Evolutionary conservation across 1,140 invertebrate genomes (phyloP).

Genomic region (Achroia grisella): DNA sequence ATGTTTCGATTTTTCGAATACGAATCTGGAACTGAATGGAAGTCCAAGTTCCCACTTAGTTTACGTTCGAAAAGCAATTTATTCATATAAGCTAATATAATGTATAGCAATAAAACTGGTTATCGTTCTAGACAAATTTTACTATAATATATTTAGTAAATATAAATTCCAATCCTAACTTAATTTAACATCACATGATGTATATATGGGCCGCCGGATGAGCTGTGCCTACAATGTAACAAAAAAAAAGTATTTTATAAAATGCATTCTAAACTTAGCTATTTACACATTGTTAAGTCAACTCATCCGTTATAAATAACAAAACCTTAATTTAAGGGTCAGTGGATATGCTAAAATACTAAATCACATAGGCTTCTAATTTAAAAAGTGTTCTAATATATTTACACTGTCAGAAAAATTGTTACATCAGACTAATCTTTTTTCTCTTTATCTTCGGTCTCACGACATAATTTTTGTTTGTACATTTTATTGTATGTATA

Average conservation of each 20-base stretch:
- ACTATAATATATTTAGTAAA: slow-evolving; percentile 30
- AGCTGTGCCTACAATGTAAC: slow-evolving; percentile 24
- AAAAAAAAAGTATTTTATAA: not conserved
- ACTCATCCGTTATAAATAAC: slow-evolving; percentile 30
- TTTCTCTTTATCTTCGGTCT: not conserved
- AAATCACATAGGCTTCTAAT: slow-evolving; percentile 38
- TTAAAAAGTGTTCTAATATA: slow-evolving; percentile 20
- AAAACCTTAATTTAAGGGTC: slow-evolving; percentile 18
- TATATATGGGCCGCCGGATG: slow-evolving; percentile 26
- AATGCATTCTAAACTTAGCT: not conserved
- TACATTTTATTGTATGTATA: too few relatives aligned
- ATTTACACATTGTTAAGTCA: slow-evolving; percentile 29
- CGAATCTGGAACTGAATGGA: too few relatives aligned
- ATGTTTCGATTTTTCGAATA: too few relatives aligned
- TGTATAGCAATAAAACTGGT: too few relatives aligned
- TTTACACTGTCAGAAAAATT: slow-evolving; percentile 37
- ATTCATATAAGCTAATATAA: too few relatives aligned
- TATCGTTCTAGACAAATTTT: slow-evolving; percentile 34
- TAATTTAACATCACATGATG: slow-evolving; percentile 51
- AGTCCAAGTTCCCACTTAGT: too few relatives aligned
- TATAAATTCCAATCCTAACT: slow-evolving; percentile 39
- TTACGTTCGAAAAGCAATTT: too few relatives aligned
- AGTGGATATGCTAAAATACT: slow-evolving; percentile 44
- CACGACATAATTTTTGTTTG: too few relatives aligned
- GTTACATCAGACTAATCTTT: slow-evolving; percentile 18